These are phyloP conservation scores for Sarotherodon lohbergeri DNA, from an alignment of 2,113 vertebrate genomes.

Conservation along the genomic window DNA sequence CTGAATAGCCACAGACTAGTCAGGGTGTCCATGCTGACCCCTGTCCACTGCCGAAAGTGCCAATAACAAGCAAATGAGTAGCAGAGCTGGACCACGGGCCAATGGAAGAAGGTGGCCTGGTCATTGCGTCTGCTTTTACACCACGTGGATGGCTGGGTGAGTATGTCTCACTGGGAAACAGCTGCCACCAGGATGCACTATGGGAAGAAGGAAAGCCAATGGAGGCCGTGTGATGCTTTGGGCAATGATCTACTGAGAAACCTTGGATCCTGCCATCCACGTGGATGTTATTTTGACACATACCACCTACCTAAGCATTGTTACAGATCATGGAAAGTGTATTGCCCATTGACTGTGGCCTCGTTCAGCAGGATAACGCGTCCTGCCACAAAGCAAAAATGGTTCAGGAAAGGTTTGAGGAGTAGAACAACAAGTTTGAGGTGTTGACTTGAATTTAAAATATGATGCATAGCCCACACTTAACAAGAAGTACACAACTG, in stretches of 20 bases:
- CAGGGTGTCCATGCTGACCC: not conserved
- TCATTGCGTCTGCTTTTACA: not conserved
- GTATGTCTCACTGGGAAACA: not conserved
- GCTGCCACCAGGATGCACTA: not conserved
- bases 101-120: not conserved
- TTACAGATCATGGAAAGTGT: not conserved
- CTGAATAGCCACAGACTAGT: not conserved
- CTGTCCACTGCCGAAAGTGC: not conserved
- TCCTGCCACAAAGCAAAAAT: not conserved
- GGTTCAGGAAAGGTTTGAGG: not conserved
- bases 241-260: not conserved
- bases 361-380: not conserved
- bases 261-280: fast-evolving
- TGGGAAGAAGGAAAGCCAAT: not conserved
- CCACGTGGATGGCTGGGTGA: not conserved
- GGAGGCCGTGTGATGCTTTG: not conserved
- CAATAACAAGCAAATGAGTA: not conserved
- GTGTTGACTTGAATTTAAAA: not conserved
- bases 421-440: not conserved
- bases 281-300: fast-evolving
- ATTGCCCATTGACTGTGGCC: not conserved
- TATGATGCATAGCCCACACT: not conserved
- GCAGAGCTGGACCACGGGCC: not conserved
- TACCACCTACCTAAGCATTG: not conserved
- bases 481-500: not conserved